A percentile compares a stretch with the other conserved stretches of the same genome.
Conservation (phyloP, 2,888 invertebrate genomes). For the Nomada lathburiana region DNA sequence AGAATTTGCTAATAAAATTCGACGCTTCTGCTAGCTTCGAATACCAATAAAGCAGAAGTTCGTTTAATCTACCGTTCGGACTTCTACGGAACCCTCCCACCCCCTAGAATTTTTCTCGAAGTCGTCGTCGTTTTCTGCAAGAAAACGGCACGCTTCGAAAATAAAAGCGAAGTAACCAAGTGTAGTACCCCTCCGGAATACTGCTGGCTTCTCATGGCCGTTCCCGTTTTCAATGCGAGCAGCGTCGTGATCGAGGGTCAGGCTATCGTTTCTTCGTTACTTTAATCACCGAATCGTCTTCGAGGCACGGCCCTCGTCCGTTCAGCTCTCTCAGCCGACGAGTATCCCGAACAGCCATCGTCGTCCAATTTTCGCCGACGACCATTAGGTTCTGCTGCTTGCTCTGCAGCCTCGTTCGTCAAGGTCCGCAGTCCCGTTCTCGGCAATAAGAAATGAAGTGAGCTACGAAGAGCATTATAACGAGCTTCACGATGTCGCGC, state of each 20-base stretch:
- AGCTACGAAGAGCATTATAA: constrained; percentile 74
- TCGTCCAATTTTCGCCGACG: constrained; percentile 71
- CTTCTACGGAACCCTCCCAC: no score
- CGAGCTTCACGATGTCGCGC: constrained; percentile 78
- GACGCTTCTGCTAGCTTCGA: background rate
- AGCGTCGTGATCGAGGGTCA: constrained; percentile 22
- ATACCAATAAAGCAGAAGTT: background rate
- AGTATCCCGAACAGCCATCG: constrained; percentile 59
- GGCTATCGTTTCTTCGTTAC: constrained; percentile 58
- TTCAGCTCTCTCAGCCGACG: constrained; percentile 32
- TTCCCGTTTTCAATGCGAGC: background rate
- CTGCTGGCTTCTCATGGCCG: constrained; percentile 19
- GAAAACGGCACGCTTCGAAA: background rate
- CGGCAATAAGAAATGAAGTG: constrained; percentile 69
- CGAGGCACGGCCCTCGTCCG: constrained; percentile 41
- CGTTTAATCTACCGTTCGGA: background rate
- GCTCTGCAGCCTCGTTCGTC: constrained; percentile 65
- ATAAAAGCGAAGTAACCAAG: background rate
- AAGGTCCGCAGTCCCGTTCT: constrained; percentile 60
- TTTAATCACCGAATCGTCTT: constrained; percentile 65
- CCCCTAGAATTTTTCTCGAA: background rate
- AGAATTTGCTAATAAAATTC: background rate
- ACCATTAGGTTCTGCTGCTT: constrained; percentile 65
- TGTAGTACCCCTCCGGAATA: background rate
- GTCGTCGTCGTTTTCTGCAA: background rate